Evolutionary conservation across 2,888 invertebrate species (phyloP), one percentile per base, ranked within the genome.

Genomic region (Chaetogeoica ovagalla): DNA sequence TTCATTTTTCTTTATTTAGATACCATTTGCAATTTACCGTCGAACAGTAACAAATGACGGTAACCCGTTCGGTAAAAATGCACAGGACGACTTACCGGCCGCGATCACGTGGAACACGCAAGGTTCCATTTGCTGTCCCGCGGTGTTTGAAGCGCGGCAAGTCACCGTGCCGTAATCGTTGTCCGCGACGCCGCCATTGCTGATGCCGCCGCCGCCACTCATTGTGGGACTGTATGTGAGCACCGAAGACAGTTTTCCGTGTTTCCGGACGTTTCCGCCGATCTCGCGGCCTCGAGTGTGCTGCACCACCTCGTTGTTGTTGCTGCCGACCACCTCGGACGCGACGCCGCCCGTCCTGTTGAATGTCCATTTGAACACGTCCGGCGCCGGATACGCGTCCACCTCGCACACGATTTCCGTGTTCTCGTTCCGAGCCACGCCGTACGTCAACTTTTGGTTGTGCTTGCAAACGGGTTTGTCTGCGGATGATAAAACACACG

Each of bases 321-420:
- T 68, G 72, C 52, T 60, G 57, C 72, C n/a, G n/a, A n/a, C 76
- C n/a, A 43, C 43, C 81, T 83, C 48, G 82, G 83, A 83, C 66
- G 83, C 37, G 85, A 95, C 91, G 85, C 94, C 91, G 85, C 94
- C 77, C 82, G 94, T 93, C 87, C 94, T 95, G 88, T 96, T 96
- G 86, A 96, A 93, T 48, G 92, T 91, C 95, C 95, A 95, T 84
- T 92, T 92, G 87, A 94, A 95, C 85, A 90, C 91, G 85, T 92
- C 91, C 2, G 94, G 94, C 1, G 91, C 90, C 21, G 95, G 95
- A 86, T 92, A 94, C 37, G 94, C 91, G 85, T 95, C 94, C 68
- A 95, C 95, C 82, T 93, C 92, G 86, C 95, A 95, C 71, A 91
- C 88, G 81, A 95, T 91, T 85, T 91, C 91, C 0, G 93, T 93